Base-by-base conservation (phyloP, 2,113 vertebrate genomes). In the Oryzias curvinotus region DNA sequence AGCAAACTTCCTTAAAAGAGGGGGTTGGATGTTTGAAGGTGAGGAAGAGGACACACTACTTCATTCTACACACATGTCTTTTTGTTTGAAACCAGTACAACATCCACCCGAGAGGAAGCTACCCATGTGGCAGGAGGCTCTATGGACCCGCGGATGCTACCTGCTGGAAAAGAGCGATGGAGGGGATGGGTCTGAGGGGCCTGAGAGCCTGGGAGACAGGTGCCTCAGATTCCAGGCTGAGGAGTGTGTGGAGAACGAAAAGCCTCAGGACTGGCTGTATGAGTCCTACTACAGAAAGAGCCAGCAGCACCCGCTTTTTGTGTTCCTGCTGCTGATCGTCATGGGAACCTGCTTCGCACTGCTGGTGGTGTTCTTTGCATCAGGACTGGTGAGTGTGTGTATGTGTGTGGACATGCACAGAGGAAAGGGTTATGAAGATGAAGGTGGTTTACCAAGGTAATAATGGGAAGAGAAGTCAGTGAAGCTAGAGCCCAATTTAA, bases 201-300 rank as follows among this genome's bases (percentile, higher is more conserved):
- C 84, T 3, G 88, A 88, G 59, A 30, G 64, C 77, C 68, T 73
- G 51, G 88, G 65, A 4, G 86, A 84, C 12, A 83, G 79, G 21
- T 68, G 52, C 52, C 66, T 73, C 5, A 80, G 84, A 14, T 81
- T 85, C 69, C 86, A 83, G 73, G 49, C 75, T 0, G 88, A 85
- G 26, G 60, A 44, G 68, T 78, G 64, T 15, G 47, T 61, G 41
- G 85, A 83, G 51, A 53, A 5, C 0, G 77, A 81, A 81, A 88
- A 88, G 86, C 91, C 93, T 66, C 94, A 94, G 85, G 96, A 97
- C 94, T 97, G 96, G 96, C 94, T 98, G 14, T 98, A 98, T 28
- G 95, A 98, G 93, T 97, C 96, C 58, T 98, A 98, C 92, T 96
- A 95, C 90, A 91, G 95, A 75, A 96, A 98, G 95, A 98, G 96